A percentile compares a stretch with the other conserved stretches of the same genome.
Conservation (phyloP, 2,113 vertebrate species). For the Datnioides undecimradiatus region DNA sequence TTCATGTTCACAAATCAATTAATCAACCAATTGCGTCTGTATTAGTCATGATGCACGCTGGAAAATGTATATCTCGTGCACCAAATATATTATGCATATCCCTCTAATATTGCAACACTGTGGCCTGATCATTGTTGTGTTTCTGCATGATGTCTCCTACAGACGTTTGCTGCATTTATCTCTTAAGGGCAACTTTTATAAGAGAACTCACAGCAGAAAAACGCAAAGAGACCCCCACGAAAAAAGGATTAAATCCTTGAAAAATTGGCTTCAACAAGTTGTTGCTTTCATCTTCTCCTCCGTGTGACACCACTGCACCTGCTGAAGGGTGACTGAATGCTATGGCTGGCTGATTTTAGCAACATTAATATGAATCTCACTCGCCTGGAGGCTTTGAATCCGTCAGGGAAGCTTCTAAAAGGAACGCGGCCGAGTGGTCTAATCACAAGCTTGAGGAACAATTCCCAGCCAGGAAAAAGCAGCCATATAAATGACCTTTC, state of each 20-base stretch:
- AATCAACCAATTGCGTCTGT: neutral
- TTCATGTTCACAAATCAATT: neutral
- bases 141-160: too few relatives aligned
- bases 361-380: slow-evolving; percentile 61
- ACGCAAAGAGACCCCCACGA: neutral
- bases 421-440: slow-evolving; percentile 44
- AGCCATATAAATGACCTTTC: slow-evolving; percentile 43
- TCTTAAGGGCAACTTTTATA: neutral
- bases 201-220: neutral
- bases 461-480: neutral
- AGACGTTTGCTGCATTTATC: neutral
- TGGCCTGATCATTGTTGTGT: neutral
- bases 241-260: neutral
- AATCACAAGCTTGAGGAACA: slow-evolving; percentile 51
- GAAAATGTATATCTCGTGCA: neutral
- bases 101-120: too few relatives aligned
- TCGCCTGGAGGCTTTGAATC: slow-evolving; percentile 55
- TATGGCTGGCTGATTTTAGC: slow-evolving; percentile 47
- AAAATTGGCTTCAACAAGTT: slow-evolving; percentile 9
- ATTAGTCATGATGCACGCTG: neutral
- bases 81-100: neutral
- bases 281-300: slow-evolving; percentile 15
- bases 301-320: slow-evolving; percentile 10
- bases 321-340: slow-evolving; percentile 26
- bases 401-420: slow-evolving; percentile 25